Base-by-base conservation (phyloP, 2,888 invertebrate species). In the Deilephila porcellus region DNA sequence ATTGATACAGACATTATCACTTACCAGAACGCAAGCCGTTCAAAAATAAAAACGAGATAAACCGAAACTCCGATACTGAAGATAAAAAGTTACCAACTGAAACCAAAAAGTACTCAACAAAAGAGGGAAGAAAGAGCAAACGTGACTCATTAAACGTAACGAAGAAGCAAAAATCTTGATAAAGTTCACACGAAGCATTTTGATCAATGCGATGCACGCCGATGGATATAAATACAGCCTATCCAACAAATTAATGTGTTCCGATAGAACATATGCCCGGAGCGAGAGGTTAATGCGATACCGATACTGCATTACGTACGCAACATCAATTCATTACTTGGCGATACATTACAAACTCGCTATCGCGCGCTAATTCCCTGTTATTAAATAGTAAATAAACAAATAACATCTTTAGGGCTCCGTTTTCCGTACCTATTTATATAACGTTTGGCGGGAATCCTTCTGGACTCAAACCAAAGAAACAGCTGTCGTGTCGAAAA, bases 191-290 rank as follows among this genome's bases (percentile, higher is more conserved):
- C 37, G 59, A 64, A 52, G 67, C 67, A 52, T 80, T 82, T 83
- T 79, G 77, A 83, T 83, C 79, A 83, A 80, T 81, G 78, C 64
- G 71, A 45, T 77, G 76, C 77, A 76, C 77, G 72, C 56, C 56
- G 56, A 78, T 78, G 79, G 82, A 83, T 82, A 79, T 80, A 80
- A 81, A 80, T 78, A 82, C 72, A 62, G 76, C 74, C 78, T 84
- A 90, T 89, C 87, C 80, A 80, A 76, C 80, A 85, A 86, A 90
- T 89, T 88, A 90, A 92, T 90, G 87, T 82, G 83, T 81, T 81
- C 76, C 77, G 87, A 88, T 90, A 90, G 86, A 84, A 83, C 79
- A 80, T 67, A 34, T 79, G 80, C 78, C 82, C 60, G 77, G 75
- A 88, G 88, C 79, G 83, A 90, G 90, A 91, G 91, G 90, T 90